phyloP scores from a whole-genome alignment of 1,140 invertebrate genomes.

The Vanessa tameamea region DNA sequence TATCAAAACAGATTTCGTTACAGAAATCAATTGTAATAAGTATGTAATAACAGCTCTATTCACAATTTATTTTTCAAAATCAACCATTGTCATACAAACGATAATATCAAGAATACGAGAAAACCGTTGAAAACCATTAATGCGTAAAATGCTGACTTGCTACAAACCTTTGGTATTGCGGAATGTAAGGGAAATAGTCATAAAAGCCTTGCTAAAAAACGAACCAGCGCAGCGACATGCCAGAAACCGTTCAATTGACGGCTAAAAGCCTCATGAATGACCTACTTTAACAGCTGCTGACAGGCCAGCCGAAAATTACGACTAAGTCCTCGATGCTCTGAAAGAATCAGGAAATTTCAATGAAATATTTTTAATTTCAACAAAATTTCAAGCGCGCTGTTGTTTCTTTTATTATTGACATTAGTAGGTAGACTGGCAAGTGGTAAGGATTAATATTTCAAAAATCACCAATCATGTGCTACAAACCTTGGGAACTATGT shows the following conservation, averaged over 20 bases:
- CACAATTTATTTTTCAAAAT: not conserved
- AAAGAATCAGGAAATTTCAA: not conserved
- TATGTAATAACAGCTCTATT: not conserved
- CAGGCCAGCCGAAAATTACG: slow-evolving; percentile 17
- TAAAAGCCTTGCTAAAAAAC: slow-evolving; percentile 26
- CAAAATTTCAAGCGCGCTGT: not conserved
- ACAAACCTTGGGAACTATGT: no score
- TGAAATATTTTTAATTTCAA: not conserved
- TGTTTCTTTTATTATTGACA: no score
- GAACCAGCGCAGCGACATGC: slow-evolving; percentile 19
- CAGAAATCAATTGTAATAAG: not conserved
- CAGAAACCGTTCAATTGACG: slow-evolving; percentile 22
- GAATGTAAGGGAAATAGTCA: slow-evolving; percentile 18
- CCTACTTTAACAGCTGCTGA: slow-evolving; percentile 20
- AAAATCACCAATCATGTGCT: no score
- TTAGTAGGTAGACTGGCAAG: no score
- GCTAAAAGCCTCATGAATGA: slow-evolving; percentile 21
- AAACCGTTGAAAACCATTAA: not conserved
- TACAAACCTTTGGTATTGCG: slow-evolving; percentile 9
- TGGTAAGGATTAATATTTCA: no score
- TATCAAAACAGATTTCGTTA: not conserved
- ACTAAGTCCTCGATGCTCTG: not conserved
- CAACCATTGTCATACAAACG: not conserved
- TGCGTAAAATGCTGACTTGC: not conserved
- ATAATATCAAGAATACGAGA: not conserved